Evolutionary conservation across 30 jellyfish, hydroid and myxozoan species (phyloP).

Genomic region (Sanderia malayensis): DNA sequence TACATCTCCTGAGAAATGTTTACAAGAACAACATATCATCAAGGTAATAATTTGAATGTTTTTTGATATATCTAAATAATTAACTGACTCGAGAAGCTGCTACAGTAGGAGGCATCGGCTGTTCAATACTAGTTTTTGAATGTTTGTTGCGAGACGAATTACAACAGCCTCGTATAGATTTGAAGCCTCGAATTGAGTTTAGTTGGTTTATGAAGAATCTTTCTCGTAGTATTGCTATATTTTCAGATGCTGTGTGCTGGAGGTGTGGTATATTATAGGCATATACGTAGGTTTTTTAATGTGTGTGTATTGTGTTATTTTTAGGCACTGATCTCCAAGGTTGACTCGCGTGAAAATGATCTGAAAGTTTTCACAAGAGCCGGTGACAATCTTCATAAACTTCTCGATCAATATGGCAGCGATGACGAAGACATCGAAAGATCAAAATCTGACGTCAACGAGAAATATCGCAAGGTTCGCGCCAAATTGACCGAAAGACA

Average conservation of each 20-base stretch:
- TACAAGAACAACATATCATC: constrained; percentile 35
- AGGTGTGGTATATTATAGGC: not conserved
- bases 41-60: no score
- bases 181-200: no score
- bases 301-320: not conserved
- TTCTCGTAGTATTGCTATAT: no score
- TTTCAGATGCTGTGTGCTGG: no score
- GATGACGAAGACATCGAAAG: constrained; percentile 66
- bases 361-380: constrained; percentile 66
- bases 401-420: constrained; percentile 70
- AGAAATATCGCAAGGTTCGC: constrained; percentile 54
- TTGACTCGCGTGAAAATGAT: constrained; percentile 69
- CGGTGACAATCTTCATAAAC: constrained; percentile 55
- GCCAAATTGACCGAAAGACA: constrained; percentile 73
- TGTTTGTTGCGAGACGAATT: no score
- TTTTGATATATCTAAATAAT: no score
- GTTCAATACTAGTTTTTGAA: no score
- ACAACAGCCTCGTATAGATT: no score
- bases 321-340: constrained; percentile 55
- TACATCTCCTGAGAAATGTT: constrained; percentile 71
- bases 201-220: no score
- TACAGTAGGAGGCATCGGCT: no score
- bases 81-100: no score
- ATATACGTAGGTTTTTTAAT: no score
- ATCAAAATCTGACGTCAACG: constrained; percentile 40